phyloP scores from a whole-genome alignment of 2,797 vertebrate genomes.

The Halcyon smyrnensis region DNA sequence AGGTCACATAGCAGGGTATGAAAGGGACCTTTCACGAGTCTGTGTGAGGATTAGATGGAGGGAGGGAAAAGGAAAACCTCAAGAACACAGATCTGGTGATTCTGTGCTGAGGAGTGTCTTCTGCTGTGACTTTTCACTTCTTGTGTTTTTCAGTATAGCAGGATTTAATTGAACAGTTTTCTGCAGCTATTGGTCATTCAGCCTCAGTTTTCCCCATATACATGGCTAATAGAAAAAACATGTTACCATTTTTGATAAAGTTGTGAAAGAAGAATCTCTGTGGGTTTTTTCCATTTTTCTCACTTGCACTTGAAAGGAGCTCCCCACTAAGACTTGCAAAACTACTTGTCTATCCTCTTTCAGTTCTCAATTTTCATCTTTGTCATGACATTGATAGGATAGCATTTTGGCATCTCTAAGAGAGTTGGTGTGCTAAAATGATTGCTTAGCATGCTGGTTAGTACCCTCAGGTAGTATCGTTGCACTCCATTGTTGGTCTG shows the following conservation, averaged over 20 bases:
- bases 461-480: background rate
- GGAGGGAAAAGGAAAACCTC: background rate
- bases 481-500: background rate
- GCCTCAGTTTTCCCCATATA: background rate
- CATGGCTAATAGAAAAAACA: background rate
- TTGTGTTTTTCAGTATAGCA: background rate
- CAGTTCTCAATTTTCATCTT: background rate
- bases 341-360: background rate
- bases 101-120: background rate
- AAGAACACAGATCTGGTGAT: background rate
- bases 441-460: background rate
- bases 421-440: background rate
- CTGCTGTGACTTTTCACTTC: background rate
- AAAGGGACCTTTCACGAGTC: conserved; percentile 34
- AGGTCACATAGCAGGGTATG: conserved; percentile 48
- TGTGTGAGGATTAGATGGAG: background rate
- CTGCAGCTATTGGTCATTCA: background rate
- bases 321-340: background rate
- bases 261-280: background rate
- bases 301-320: background rate
- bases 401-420: background rate
- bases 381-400: background rate
- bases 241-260: background rate
- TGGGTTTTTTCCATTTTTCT: background rate
- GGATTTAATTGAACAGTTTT: background rate